Evolutionary conservation across 1,140 invertebrate genomes (phyloP).

Genomic region (Scaptomyza pallida): DNA sequence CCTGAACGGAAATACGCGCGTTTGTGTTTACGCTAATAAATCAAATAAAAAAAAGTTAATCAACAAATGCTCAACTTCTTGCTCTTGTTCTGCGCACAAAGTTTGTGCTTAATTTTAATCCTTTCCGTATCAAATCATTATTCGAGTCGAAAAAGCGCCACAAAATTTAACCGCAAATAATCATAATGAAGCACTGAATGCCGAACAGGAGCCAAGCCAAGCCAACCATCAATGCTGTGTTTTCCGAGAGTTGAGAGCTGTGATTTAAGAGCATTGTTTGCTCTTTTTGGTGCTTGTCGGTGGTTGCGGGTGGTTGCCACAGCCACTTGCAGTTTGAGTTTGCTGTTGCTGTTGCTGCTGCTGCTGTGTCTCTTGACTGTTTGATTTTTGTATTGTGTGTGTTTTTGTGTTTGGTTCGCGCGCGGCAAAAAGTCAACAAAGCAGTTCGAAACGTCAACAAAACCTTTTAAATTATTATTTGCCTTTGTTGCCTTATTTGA

Average conservation of each 20-base stretch:
- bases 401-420: constrained; percentile 77
- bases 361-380: constrained; percentile 34
- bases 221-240: constrained; percentile 15
- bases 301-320: constrained; percentile 47
- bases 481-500: constrained; percentile 80
- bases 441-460: constrained; percentile 83
- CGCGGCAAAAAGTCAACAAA: constrained; percentile 81
- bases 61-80: constrained; percentile 65
- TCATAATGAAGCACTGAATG: constrained; percentile 74
- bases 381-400: constrained; percentile 50
- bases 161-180: constrained; percentile 82
- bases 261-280: constrained; percentile 31
- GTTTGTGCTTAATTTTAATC: constrained; percentile 82
- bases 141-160: constrained; percentile 59
- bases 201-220: constrained; percentile 4
- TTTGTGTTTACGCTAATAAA: constrained; percentile 73
- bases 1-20: constrained; percentile 51
- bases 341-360: no score
- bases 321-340: constrained; percentile 73
- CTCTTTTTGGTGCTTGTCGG: constrained; percentile 23
- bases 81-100: constrained; percentile 38
- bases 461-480: constrained; percentile 84
- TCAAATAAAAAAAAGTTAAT: constrained; percentile 81
- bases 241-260: background rate
- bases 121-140: constrained; percentile 80